phyloP scores from a whole-genome alignment of 2,888 invertebrate species.

The Dastarcus helophoroides region DNA sequence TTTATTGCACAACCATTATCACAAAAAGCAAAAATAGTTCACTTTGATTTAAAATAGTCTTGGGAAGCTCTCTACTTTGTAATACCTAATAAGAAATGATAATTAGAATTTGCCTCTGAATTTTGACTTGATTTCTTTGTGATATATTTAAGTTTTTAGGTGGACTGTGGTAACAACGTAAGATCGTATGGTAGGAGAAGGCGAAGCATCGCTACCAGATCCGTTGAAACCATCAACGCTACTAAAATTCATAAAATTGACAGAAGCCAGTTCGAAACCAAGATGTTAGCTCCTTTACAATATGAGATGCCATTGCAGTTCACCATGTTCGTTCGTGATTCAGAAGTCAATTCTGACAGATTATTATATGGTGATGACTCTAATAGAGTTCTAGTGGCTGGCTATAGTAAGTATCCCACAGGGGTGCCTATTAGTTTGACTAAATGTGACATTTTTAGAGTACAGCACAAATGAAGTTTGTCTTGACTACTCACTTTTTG shows the following conservation, averaged over 20 bases:
- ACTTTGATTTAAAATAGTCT: too few relatives aligned
- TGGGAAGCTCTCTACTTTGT: too few relatives aligned
- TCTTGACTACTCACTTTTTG: slow-evolving; percentile 41
- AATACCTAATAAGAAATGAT: too few relatives aligned
- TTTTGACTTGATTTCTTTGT: too few relatives aligned
- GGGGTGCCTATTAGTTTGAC: neutral
- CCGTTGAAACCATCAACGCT: slow-evolving; percentile 21
- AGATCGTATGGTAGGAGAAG: slow-evolving; percentile 31
- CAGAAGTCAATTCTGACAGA: slow-evolving; percentile 49
- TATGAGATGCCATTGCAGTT: slow-evolving; percentile 44
- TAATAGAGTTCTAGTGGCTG: slow-evolving; percentile 45
- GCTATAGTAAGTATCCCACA: slow-evolving; percentile 38
- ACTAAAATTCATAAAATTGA: slow-evolving; percentile 21
- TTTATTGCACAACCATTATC: too few relatives aligned
- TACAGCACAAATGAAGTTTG: slow-evolving; percentile 33
- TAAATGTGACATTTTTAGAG: slow-evolving; percentile 23
- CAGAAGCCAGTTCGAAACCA: slow-evolving; percentile 17
- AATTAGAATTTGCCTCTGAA: too few relatives aligned
- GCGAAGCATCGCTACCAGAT: slow-evolving; percentile 19
- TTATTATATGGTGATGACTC: slow-evolving; percentile 50
- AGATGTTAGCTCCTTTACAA: slow-evolving; percentile 3
- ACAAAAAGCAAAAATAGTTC: too few relatives aligned
- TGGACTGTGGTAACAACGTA: slow-evolving; percentile 35
- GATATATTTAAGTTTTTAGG: slow-evolving; percentile 19
- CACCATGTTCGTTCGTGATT: slow-evolving; percentile 45